Evolutionary conservation across 2,113 vertebrate species (phyloP), one percentile per base, ranked within the genome.

Genomic region (Phyllopteryx taeniolatus): DNA sequence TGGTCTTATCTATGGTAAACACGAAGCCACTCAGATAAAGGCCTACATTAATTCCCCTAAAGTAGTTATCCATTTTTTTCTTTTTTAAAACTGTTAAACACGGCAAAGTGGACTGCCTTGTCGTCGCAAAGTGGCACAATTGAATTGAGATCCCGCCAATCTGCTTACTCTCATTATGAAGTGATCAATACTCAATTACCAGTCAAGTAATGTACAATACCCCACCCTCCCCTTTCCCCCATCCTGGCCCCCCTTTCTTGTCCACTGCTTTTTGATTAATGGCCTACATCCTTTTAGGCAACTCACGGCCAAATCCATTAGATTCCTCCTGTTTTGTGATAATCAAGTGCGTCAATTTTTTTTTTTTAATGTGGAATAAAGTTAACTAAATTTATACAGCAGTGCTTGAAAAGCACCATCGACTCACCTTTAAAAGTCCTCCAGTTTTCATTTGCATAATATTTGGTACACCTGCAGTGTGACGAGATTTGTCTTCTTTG

Each of bases 131-230:
- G 70, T 84, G 77, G 76, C 79, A 85, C 74, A 79, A 88, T 83
- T 84, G 87, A 90, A 71, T 87, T 68, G 67, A 81, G 82, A 81
- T 84, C 74, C 70, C 79, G 70, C 80, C 72, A 83, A 91, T 81
- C 77, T 89, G 85, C 86, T 90, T 88, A 86, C 77, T 83, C 79
- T 83, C 82, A 86, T 88, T 90, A 85, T 78, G 87, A 85, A 76
- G 74, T 78, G 73, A 90, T 90, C 87, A 85, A 89, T 90, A 89
- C 78, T 84, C 81, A 90, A 91, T 90, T 89, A 91, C 83, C 76
- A 81, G 79, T 79, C 70, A 83, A 80, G 84, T 79, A 82, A 84
- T 84, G 81, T 73, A 67, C 72, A 79, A 9, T n/a, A 4, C 78
- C 77, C 61, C 76, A 74, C 76, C 79, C 76, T 70, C 75, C 76